phyloP scores from a whole-genome alignment of 2,888 invertebrate species.

The Neria commutata region DNA sequence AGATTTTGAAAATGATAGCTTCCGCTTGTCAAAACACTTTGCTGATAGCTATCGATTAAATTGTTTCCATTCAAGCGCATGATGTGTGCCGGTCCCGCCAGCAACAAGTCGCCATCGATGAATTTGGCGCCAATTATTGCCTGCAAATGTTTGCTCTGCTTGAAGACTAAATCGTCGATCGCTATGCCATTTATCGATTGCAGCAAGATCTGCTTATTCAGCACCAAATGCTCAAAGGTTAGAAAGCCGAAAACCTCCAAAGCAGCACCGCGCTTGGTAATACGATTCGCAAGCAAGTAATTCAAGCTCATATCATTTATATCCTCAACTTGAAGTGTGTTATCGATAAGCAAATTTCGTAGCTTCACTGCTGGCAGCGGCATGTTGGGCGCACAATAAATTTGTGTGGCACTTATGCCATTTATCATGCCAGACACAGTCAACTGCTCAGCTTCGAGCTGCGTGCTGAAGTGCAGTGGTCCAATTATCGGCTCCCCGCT shows the following conservation, averaged over 20 bases:
- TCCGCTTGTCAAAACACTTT: slow-evolving; percentile 44
- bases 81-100: slow-evolving; percentile 49
- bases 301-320: slow-evolving; percentile 49
- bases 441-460: slow-evolving; percentile 36
- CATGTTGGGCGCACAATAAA: slow-evolving; percentile 34
- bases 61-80: slow-evolving; percentile 44
- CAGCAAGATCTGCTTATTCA: slow-evolving; percentile 39
- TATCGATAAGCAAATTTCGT: slow-evolving; percentile 31
- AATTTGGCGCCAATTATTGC: slow-evolving; percentile 44
- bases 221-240: slow-evolving; percentile 46
- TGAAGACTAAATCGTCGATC: slow-evolving; percentile 44
- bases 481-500: slow-evolving; percentile 38
- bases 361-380: slow-evolving; percentile 39
- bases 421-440: slow-evolving; percentile 42
- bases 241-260: slow-evolving; percentile 51
- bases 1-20: slow-evolving; percentile 50
- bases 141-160: slow-evolving; percentile 41
- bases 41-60: slow-evolving; percentile 44
- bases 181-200: slow-evolving; percentile 49
- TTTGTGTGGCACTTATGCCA: slow-evolving; percentile 23
- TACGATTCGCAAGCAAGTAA: slow-evolving; percentile 49
- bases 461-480: slow-evolving; percentile 36
- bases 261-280: slow-evolving; percentile 41
- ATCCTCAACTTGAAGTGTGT: slow-evolving; percentile 36
- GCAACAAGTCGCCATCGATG: slow-evolving; percentile 38